phyloP scores from a whole-genome alignment of 2,113 vertebrate genomes.

The Eurypyga helias region DNA sequence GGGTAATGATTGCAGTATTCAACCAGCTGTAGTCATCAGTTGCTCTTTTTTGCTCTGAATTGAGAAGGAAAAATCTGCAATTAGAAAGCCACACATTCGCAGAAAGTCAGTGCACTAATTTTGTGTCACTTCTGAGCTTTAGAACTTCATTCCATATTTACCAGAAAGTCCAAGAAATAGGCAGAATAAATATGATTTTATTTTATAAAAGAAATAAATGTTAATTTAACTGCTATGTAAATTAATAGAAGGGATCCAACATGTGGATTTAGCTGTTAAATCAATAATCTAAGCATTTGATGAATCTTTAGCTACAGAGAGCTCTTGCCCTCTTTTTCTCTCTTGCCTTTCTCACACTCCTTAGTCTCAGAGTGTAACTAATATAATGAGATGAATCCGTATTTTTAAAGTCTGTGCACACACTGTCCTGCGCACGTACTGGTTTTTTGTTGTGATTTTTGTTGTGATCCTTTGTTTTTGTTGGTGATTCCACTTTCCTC shows the following conservation, averaged over 20 bases:
- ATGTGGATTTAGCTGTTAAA: neutral
- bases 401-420: neutral
- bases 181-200: neutral
- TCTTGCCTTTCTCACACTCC: neutral
- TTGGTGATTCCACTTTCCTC: neutral
- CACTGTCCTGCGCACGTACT: no score
- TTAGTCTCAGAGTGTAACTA: neutral
- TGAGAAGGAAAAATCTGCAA: constrained; percentile 15
- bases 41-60: constrained; percentile 2
- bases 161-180: neutral
- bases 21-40: constrained; percentile 26
- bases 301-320: neutral
- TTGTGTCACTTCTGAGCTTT: neutral
- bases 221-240: neutral
- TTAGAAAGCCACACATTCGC: neutral
- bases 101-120: neutral
- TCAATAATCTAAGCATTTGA: neutral
- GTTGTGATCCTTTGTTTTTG: neutral
- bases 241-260: neutral
- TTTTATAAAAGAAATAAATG: neutral
- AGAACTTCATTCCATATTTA: neutral
- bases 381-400: neutral
- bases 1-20: constrained; percentile 48
- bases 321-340: neutral
- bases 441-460: no score